Conservation (phyloP, 1,140 invertebrate genomes). For the Wiebesia pumilae region DNA sequence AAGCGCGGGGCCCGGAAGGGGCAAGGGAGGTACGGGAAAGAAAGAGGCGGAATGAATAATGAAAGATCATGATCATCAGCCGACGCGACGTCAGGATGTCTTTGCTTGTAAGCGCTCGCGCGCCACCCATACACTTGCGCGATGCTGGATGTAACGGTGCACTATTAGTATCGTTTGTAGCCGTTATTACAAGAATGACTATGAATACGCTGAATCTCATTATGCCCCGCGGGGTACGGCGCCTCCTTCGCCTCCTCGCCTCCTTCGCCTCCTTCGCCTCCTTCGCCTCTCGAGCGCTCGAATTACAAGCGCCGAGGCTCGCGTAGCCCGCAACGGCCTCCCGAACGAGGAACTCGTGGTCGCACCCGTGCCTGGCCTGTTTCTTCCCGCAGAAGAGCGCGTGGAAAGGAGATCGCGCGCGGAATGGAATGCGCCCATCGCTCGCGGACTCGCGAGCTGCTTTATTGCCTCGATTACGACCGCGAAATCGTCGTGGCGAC, state of each 20-base stretch:
- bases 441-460: background rate
- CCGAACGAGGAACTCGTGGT: slow-evolving; percentile 2
- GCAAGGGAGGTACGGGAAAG: background rate
- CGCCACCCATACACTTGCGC: slow-evolving; percentile 5
- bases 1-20: too few relatives aligned
- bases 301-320: slow-evolving; percentile 60
- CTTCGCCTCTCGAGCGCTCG: slow-evolving; percentile 60
- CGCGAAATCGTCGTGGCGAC: too few relatives aligned
- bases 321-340: background rate
- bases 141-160: slow-evolving; percentile 55
- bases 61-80: slow-evolving; percentile 32
- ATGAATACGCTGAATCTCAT: slow-evolving; percentile 66
- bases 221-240: slow-evolving; percentile 63
- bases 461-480: too few relatives aligned
- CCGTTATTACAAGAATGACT: slow-evolving; percentile 70
- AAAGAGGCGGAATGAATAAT: slow-evolving; percentile 4
- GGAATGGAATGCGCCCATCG: background rate
- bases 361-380: background rate
- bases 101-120: slow-evolving; percentile 4
- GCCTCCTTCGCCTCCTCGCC: slow-evolving; percentile 52
- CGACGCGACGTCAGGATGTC: slow-evolving; percentile 7
- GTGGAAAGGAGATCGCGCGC: background rate
- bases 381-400: background rate
- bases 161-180: slow-evolving; percentile 61
- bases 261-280: too few relatives aligned